A percentile compares a stretch with the other conserved stretches of the same genome.
phyloP scores from a whole-genome alignment of 2,113 vertebrate species.

The Accipiter virgatus region DNA sequence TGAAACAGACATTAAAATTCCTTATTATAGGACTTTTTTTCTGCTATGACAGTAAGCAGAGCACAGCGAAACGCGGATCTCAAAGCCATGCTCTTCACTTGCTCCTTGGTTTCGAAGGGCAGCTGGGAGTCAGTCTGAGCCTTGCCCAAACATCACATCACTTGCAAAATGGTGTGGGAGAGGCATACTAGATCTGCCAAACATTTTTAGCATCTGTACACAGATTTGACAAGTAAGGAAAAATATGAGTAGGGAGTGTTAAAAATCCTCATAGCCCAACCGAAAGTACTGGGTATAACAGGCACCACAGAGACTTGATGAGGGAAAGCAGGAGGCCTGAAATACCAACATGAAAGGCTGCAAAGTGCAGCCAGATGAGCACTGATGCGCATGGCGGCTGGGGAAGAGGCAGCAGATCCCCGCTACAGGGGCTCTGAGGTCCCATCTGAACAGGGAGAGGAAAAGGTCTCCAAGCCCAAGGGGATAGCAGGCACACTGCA shows the following conservation, averaged over 20 bases:
- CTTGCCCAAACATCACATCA: not conserved
- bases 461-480: not conserved
- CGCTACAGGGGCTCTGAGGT: not conserved
- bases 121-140: not conserved
- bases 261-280: not conserved
- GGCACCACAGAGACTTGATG: not conserved
- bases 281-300: not conserved
- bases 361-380: not conserved
- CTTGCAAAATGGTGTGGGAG: not conserved
- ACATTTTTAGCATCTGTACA: not conserved
- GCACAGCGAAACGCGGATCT: not conserved
- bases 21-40: not conserved
- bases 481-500: not conserved
- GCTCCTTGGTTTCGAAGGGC: not conserved
- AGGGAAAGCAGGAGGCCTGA: not conserved
- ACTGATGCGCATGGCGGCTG: accelerated
- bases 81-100: not conserved
- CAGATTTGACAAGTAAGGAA: not conserved
- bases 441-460: not conserved
- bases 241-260: not conserved
- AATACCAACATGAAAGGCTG: not conserved
- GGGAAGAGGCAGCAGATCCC: not conserved
- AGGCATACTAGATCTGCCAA: not conserved
- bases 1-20: conserved; percentile 68
- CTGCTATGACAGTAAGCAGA: not conserved